Conservation (phyloP, 2,888 invertebrate genomes). For the Plagodis dolabraria region DNA sequence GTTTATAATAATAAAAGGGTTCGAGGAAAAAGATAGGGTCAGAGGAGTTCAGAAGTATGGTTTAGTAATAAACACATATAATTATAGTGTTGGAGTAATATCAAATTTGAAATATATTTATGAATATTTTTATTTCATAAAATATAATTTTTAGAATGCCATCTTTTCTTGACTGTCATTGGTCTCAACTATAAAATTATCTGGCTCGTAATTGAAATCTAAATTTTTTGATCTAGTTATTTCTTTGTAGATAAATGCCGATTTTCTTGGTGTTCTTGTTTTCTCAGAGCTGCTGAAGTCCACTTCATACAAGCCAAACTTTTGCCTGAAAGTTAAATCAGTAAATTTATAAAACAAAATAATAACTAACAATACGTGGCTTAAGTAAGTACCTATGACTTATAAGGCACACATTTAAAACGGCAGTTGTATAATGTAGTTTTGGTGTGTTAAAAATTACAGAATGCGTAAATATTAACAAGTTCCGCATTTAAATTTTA, state of each 20-base stretch:
- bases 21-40: no score
- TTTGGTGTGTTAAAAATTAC: no score
- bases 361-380: neutral
- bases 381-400: no score
- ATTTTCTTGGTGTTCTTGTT: slow-evolving; percentile 86
- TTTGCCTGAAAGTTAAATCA: slow-evolving; percentile 76
- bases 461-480: no score
- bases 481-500: no score
- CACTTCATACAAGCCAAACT: slow-evolving; percentile 89
- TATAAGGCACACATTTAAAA: no score
- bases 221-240: slow-evolving; percentile 72
- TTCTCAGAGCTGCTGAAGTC: slow-evolving; percentile 85
- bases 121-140: neutral
- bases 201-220: slow-evolving; percentile 61
- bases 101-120: neutral
- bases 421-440: no score
- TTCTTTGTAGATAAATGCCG: slow-evolving; percentile 75
- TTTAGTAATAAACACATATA: no score
- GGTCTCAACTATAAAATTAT: slow-evolving; percentile 44
- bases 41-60: no score
- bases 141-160: neutral
- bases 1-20: no score
- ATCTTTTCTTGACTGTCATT: slow-evolving; percentile 21
- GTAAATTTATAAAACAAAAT: neutral
- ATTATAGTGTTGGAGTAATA: no score